Conservation (phyloP, 2,113 vertebrate species). For the Prionailurus viverrinus region DNA sequence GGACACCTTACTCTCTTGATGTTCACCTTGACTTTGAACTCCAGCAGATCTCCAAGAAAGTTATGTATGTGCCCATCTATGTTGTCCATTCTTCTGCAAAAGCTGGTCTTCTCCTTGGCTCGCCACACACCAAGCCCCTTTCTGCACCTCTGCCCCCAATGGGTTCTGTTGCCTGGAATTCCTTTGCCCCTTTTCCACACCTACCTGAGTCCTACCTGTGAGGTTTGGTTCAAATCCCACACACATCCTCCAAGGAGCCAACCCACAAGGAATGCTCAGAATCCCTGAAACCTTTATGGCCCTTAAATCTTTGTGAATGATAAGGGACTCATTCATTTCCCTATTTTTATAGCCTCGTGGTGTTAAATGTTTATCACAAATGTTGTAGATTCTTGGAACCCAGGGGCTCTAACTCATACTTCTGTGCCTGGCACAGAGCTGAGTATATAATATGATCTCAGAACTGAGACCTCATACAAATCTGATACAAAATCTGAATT, state of each 20-base stretch:
- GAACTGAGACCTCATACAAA: neutral
- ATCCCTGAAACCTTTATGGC: neutral
- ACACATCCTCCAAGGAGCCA: neutral
- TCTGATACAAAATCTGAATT: neutral
- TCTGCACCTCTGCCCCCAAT: neutral
- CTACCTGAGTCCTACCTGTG: neutral
- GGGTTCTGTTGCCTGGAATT: neutral
- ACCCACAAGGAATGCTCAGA: neutral
- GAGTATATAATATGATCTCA: neutral
- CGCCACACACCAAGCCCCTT: neutral
- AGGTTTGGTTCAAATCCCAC: neutral
- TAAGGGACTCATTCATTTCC: neutral
- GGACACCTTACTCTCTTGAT: neutral
- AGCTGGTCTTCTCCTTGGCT: neutral
- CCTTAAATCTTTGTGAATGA: neutral
- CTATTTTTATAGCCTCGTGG: neutral
- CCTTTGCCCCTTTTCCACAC: neutral
- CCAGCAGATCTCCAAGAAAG: neutral
- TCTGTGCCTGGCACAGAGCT: neutral
- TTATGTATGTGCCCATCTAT: too few relatives aligned
- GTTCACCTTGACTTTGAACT: neutral
- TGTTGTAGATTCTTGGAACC: neutral
- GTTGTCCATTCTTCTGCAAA: neutral
- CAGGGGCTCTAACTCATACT: neutral
- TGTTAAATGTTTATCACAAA: constrained; percentile 13